These are phyloP conservation scores for Coccyzus lansbergi DNA, from an alignment of 2,797 vertebrate species.

Conservation along the genomic window DNA sequence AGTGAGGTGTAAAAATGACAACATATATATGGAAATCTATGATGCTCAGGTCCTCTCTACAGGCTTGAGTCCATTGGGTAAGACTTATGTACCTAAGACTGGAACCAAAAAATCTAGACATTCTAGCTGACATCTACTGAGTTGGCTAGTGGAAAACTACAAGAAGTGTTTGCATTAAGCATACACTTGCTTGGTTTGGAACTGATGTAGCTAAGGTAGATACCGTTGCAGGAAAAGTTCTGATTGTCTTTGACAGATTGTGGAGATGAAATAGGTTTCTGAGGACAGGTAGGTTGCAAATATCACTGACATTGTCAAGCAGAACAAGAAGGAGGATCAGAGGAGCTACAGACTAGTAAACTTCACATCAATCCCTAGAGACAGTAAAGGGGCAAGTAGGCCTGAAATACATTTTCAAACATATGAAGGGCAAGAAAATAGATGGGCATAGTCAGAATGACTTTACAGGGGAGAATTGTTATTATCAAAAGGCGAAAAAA, in stretches of 20 bases:
- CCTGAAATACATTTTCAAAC: background rate
- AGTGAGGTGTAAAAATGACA: background rate
- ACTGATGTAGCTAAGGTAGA: background rate
- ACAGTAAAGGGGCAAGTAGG: background rate
- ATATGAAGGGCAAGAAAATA: background rate
- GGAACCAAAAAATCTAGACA: background rate
- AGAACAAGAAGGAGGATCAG: background rate
- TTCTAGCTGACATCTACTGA: background rate
- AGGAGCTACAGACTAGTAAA: background rate
- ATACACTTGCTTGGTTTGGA: background rate
- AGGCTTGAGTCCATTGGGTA: background rate
- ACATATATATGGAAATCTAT: background rate
- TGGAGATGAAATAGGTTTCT: background rate
- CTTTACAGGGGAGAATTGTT: background rate
- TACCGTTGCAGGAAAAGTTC: background rate
- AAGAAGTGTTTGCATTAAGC: background rate
- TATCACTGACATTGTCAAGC: background rate
- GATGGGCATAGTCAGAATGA: background rate
- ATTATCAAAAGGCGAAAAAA: background rate
- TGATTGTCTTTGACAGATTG: background rate
- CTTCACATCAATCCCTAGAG: background rate
- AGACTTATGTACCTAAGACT: background rate
- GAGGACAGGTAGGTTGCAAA: background rate
- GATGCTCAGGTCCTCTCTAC: background rate
- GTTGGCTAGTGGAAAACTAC: background rate